Evolutionary conservation across 2,113 vertebrate species (phyloP).

Genomic region (Notechis scutatus): DNA sequence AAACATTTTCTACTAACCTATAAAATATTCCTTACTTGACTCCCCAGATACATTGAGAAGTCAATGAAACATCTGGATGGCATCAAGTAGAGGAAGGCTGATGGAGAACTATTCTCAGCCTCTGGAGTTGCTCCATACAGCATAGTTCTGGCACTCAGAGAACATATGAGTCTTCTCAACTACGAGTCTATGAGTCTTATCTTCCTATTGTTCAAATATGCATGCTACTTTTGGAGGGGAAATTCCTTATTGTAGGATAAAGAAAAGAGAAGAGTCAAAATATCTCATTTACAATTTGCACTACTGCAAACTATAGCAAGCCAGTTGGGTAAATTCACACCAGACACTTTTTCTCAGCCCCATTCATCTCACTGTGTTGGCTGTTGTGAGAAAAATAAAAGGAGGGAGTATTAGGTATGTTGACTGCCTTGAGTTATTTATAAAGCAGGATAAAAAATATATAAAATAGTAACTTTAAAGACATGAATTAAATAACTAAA

Average conservation of each 20-base stretch:
- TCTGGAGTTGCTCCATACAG: background rate
- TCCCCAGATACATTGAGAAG: background rate
- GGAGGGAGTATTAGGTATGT: background rate
- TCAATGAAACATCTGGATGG: background rate
- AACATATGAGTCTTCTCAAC: background rate
- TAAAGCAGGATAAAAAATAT: background rate
- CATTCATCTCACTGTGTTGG: background rate
- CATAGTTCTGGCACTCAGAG: background rate
- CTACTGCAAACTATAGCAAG: background rate
- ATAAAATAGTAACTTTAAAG: background rate
- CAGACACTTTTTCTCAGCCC: background rate
- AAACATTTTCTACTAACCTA: background rate
- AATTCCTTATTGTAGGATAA: background rate
- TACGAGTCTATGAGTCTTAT: background rate
- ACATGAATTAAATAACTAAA: background rate
- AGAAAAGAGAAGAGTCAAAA: background rate
- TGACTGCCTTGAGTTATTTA: background rate
- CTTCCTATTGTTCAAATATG: background rate
- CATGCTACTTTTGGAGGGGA: background rate
- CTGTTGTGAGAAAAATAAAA: background rate
- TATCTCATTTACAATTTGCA: background rate
- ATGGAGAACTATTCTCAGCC: background rate
- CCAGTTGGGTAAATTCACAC: background rate
- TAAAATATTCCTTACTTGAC: background rate
- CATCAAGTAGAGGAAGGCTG: background rate